Conservation (phyloP, 2,797 vertebrate species). For the Tenualosa thibaudeaui region DNA sequence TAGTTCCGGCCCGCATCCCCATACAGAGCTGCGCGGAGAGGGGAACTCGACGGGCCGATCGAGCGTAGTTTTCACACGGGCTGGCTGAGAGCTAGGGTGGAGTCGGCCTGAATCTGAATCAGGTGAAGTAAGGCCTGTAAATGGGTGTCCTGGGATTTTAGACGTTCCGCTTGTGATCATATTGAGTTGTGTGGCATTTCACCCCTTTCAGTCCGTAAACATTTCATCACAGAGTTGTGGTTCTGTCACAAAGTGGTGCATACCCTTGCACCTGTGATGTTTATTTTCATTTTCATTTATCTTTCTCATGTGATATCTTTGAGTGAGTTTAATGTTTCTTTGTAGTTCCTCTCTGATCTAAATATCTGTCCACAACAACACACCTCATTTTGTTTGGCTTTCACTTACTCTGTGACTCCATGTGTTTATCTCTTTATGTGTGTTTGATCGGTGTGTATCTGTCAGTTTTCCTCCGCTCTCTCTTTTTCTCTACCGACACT, state of each 20-base stretch:
- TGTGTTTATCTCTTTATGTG: neutral
- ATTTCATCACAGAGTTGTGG: neutral
- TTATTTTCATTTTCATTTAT: neutral
- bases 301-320: neutral
- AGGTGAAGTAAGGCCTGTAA: neutral
- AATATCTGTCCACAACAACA: constrained; percentile 13
- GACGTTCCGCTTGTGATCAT: neutral
- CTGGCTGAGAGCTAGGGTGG: constrained; percentile 64
- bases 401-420: neutral
- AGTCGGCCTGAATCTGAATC: constrained; percentile 13
- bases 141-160: neutral
- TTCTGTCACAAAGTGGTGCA: neutral
- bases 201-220: neutral
- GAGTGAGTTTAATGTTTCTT: neutral
- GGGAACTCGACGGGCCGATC: neutral
- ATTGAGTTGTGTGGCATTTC: neutral
- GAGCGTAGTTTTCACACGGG: constrained; percentile 65
- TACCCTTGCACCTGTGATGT: neutral
- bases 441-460: neutral
- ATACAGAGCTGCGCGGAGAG: constrained; percentile 70
- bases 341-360: neutral
- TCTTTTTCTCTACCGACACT: constrained; percentile 35
- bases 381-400: neutral
- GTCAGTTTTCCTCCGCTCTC: constrained; percentile 34
- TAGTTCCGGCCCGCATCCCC: constrained; percentile 84